Evolutionary conservation across 1,140 invertebrate genomes (phyloP), one percentile per base, ranked within the genome.

Genomic region (Atopsyche davidsoni): DNA sequence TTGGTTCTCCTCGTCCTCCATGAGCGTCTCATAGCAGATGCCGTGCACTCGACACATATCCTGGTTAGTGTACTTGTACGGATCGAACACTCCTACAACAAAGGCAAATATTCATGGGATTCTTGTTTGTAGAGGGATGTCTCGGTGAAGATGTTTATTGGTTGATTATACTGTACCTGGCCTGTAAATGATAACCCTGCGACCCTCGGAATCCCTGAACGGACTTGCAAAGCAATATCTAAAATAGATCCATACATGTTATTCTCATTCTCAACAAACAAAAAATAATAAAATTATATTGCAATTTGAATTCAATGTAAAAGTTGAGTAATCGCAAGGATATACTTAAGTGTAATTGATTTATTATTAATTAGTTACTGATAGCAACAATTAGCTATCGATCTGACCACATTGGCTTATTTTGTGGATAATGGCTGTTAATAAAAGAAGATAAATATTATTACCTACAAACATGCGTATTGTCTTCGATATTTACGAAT

Each of bases 1-100:
- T 66, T 90, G 87, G 60, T 77, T 82, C 53, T 88, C 82, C 63
- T 92, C 87, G 59, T 89, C 83, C 62, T 89, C 85, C 79, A 90
- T 81, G 13, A 90, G 57, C 1, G 83, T 79, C 62, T 92, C 88
- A 61, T 88, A 89, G 10, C 83, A 81, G 17, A 87, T 79, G 3
- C 79, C 83, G 63, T 88, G 85, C 0, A 87, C 78, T 40, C 84
- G 78, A 62, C 86, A 86, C 79, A 90, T 86, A 58, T 89, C 85
- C 14, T 76, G 82, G 60, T 86, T 86, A 1, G 81, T 83, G 61
- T 81, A 87, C 61, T 83, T 82, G 58, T 85, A 80, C 0, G 86
- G 80, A 69, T 90, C 83, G 66, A 89, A 87, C n/a, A 85, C 84
- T 56, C 85, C 83, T 84, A 66, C 1, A 58, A 60, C 9, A 35